These are phyloP conservation scores for Ptilonorhynchus violaceus DNA, from an alignment of 2,113 vertebrate species.

Conservation along the genomic window DNA sequence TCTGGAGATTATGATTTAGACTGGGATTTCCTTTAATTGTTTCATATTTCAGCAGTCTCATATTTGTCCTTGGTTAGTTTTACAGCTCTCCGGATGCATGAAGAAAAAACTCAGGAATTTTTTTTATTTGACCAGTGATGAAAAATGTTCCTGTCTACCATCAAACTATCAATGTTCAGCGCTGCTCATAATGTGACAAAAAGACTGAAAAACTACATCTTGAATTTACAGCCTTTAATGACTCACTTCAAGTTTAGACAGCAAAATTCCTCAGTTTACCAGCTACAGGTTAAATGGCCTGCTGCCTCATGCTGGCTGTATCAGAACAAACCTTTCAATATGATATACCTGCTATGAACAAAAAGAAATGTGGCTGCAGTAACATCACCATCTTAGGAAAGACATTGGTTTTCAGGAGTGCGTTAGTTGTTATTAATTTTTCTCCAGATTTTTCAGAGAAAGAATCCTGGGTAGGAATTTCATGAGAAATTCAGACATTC, in stretches of 20 bases:
- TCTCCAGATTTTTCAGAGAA: not conserved
- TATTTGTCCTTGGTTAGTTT: slow-evolving; percentile 57
- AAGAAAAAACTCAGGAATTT: slow-evolving; percentile 20
- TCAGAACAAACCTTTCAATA: not conserved
- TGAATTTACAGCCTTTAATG: not conserved
- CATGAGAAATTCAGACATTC: not conserved
- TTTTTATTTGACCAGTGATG: not conserved
- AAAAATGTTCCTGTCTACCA: not conserved
- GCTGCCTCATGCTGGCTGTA: not conserved
- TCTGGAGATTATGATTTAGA: slow-evolving; percentile 51
- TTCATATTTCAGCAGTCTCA: slow-evolving; percentile 51
- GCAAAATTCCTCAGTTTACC: not conserved
- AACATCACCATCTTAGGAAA: not conserved
- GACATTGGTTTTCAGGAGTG: not conserved
- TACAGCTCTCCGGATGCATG: slow-evolving; percentile 63
- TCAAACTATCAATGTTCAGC: not conserved
- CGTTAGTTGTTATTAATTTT: not conserved
- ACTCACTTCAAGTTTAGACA: not conserved
- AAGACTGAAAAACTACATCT: not conserved
- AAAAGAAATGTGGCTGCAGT: not conserved
- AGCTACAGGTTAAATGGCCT: not conserved
- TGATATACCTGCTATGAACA: not conserved
- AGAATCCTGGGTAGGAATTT: not conserved
- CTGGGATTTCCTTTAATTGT: slow-evolving; percentile 88
- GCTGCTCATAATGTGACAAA: not conserved